Evolutionary conservation across 1,140 invertebrate species (phyloP).

Genomic region (Diploscapter pachys): DNA sequence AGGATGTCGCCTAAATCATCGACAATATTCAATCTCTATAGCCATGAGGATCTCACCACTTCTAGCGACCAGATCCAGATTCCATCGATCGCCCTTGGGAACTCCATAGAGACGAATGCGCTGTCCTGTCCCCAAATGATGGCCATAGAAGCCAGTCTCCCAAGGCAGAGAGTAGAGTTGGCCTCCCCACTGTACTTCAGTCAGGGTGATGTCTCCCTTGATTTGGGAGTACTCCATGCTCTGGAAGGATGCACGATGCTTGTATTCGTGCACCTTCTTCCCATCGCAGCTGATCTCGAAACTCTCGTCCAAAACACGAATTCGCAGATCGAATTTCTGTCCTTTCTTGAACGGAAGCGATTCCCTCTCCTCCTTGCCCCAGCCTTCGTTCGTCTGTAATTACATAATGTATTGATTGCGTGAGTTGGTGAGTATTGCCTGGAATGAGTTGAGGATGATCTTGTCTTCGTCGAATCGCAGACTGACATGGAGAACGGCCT

Average conservation of each 20-base stretch:
- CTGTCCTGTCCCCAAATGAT: constrained; percentile 40
- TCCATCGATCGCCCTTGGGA: constrained; percentile 56
- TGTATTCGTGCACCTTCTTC: constrained; percentile 43
- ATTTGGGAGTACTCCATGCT: constrained; percentile 35
- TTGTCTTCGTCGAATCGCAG: constrained; percentile 37
- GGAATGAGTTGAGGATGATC: constrained; percentile 30
- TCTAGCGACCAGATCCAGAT: constrained; percentile 45
- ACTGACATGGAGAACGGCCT: constrained; percentile 35
- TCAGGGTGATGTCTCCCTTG: constrained; percentile 44
- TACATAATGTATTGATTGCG: too few relatives aligned
- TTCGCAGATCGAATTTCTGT: too few relatives aligned
- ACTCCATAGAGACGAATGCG: constrained; percentile 51
- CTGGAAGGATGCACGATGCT: constrained; percentile 26
- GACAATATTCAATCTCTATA: too few relatives aligned
- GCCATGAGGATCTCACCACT: constrained; percentile 47
- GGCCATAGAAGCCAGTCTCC: constrained; percentile 43
- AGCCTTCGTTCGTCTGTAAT: too few relatives aligned
- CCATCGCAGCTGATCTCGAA: constrained; percentile 30
- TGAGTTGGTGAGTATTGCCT: too few relatives aligned
- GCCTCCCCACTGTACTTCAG: constrained; percentile 52
- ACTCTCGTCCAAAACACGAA: constrained; percentile 7
- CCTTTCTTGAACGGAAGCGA: too few relatives aligned
- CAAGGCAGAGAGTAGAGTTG: constrained; percentile 42
- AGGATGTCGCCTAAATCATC: constrained; percentile 36
- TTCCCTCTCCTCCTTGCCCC: too few relatives aligned